phyloP scores from a whole-genome alignment of 2,888 invertebrate species.

The Ophion costatus region DNA sequence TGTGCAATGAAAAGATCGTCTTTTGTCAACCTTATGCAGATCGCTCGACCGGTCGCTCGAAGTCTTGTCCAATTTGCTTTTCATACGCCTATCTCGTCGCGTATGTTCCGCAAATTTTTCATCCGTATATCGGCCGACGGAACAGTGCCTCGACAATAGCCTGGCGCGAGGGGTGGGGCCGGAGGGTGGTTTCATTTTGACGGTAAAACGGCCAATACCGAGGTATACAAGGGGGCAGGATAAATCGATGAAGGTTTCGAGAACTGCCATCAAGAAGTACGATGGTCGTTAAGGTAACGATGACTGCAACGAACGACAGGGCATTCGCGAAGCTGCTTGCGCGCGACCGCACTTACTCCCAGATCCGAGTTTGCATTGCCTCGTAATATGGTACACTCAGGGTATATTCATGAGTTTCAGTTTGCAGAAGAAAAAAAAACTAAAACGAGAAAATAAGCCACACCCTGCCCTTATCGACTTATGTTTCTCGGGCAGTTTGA shows the following conservation, averaged over 20 bases:
- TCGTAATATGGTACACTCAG: constrained; percentile 13
- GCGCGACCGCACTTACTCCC: constrained; percentile 55
- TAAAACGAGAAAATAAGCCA: background rate
- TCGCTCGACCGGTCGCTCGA: no score
- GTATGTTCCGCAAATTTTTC: background rate
- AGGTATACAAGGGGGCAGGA: background rate
- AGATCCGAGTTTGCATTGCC: constrained; percentile 46
- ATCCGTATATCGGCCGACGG: background rate
- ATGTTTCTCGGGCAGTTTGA: constrained; percentile 31
- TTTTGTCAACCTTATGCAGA: no score
- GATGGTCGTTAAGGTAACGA: constrained; percentile 61
- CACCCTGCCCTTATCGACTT: constrained; percentile 17
- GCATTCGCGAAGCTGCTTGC: constrained; percentile 44
- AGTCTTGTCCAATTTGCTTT: no score
- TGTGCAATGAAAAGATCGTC: no score
- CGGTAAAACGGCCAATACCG: constrained; percentile 15
- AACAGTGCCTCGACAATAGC: background rate
- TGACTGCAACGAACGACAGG: constrained; percentile 64
- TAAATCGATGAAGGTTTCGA: constrained; percentile 60
- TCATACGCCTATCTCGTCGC: no score
- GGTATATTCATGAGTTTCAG: constrained; percentile 50
- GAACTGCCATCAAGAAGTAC: constrained; percentile 47
- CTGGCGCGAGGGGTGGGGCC: background rate
- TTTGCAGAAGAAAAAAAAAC: constrained; percentile 9
- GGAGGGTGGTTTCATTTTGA: background rate